phyloP scores from a whole-genome alignment of 2,888 invertebrate species.

The Drosophila engyochracea region DNA sequence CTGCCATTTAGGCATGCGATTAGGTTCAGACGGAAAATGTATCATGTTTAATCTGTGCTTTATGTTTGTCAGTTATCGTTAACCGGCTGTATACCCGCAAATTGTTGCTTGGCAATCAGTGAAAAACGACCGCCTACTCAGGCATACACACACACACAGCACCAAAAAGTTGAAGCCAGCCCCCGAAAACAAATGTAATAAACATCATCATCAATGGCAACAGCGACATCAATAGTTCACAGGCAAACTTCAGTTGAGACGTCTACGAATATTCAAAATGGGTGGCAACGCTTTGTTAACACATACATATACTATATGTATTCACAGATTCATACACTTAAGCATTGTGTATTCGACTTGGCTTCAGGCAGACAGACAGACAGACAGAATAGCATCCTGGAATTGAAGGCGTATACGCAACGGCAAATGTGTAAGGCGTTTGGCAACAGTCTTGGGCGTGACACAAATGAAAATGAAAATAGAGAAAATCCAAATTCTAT shows the following conservation, averaged over 20 bases:
- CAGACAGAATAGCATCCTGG: not conserved
- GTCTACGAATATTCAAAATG: constrained; percentile 54
- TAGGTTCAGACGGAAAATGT: constrained; percentile 55
- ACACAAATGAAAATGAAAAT: constrained; percentile 15
- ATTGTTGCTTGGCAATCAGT: constrained; percentile 63
- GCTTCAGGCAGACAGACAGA: constrained; percentile 4
- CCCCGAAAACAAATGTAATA: constrained; percentile 52
- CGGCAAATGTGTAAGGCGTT: constrained; percentile 19
- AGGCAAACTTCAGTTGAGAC: constrained; percentile 14
- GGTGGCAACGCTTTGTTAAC: constrained; percentile 42
- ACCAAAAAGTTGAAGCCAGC: constrained; percentile 37
- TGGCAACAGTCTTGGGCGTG: constrained; percentile 33
- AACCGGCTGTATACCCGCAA: constrained; percentile 46
- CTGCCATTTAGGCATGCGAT: constrained; percentile 55
- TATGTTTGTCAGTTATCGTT: constrained; percentile 72
- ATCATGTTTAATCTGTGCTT: constrained; percentile 61
- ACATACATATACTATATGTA: not conserved
- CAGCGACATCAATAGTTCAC: constrained; percentile 60
- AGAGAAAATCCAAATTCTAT: constrained; percentile 36
- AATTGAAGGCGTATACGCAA: constrained; percentile 53
- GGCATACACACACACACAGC: not conserved
- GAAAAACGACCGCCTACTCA: constrained; percentile 32
- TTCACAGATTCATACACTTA: not conserved
- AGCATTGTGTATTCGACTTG: constrained; percentile 9
- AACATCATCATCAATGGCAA: constrained; percentile 65